A percentile compares a stretch with the other conserved stretches of the same genome.
Evolutionary conservation across 2,797 vertebrate genomes (phyloP).

Genomic region (Cuniculus paca): DNA sequence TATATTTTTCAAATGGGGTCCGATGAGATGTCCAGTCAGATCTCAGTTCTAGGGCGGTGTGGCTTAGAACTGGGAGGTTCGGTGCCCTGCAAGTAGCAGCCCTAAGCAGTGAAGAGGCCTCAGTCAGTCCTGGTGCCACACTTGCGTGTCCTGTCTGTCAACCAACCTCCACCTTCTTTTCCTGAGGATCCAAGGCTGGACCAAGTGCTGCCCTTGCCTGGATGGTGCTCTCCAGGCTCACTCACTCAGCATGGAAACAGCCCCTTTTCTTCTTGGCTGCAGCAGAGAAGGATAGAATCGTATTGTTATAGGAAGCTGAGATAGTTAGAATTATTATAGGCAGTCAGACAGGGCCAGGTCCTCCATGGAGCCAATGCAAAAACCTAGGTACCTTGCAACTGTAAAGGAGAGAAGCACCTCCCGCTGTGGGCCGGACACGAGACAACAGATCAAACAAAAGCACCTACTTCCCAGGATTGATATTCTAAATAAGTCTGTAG

Average conservation of each 20-base stretch:
- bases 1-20: not conserved
- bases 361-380: too few species aligned
- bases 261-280: not conserved
- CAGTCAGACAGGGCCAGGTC: too few species aligned
- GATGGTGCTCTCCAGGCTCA: not conserved
- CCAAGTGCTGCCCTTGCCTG: not conserved
- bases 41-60: not conserved
- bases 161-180: too few species aligned
- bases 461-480: too few species aligned
- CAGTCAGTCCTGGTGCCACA: not conserved
- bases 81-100: not conserved
- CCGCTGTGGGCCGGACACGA: too few species aligned
- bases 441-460: too few species aligned
- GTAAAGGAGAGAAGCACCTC: too few species aligned
- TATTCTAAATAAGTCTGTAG: too few species aligned
- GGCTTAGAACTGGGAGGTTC: not conserved
- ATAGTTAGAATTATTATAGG: too few species aligned
- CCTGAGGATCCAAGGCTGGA: not conserved
- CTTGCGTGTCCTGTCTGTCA: rapidly evolving
- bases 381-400: too few species aligned
- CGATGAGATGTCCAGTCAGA: not conserved
- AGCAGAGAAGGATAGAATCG: not conserved
- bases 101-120: not conserved
- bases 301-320: too few species aligned
- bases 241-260: not conserved